Percentiles rank a stretch among this genome's conserved stretches.
Evolutionary conservation across 2,797 vertebrate genomes (phyloP).

Genomic region (Melanotaenia pygmaea): DNA sequence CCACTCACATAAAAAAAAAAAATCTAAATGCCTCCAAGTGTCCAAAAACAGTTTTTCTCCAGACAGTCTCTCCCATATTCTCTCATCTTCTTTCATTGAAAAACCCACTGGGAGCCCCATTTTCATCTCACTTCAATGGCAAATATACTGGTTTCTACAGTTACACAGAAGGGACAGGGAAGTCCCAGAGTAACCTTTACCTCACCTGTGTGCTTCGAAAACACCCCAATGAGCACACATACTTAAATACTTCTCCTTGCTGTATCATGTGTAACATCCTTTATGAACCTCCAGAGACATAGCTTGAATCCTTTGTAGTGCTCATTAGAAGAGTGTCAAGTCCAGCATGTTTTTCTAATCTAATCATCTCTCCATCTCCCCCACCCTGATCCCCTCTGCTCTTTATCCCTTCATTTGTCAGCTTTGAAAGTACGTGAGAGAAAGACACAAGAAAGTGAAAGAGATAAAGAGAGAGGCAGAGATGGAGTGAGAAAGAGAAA

Average conservation of each 20-base stretch:
- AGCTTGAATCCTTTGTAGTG: conserved; percentile 75
- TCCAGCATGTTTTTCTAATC: conserved; percentile 79
- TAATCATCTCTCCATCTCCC: conserved; percentile 72
- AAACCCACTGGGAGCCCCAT: conserved; percentile 46
- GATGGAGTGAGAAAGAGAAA: conserved; percentile 22
- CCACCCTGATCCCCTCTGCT: conserved; percentile 1
- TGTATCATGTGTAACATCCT: conserved; percentile 51
- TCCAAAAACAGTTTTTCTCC: conserved; percentile 32
- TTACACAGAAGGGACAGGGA: conserved; percentile 40
- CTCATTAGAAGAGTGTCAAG: conserved; percentile 80
- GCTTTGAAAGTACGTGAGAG: conserved; percentile 66
- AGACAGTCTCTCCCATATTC: conserved; percentile 36
- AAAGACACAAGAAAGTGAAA: conserved; percentile 41
- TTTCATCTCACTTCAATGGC: conserved; percentile 56
- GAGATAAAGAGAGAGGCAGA: conserved; percentile 19
- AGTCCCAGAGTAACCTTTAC: conserved; percentile 60
- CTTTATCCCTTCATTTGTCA: conserved; percentile 75
- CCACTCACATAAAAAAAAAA: neutral
- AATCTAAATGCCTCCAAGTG: conserved; percentile 5
- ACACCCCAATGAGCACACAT: conserved; percentile 5
- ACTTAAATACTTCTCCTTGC: conserved; percentile 27
- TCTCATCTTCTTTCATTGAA: conserved; percentile 42
- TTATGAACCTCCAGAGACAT: conserved; percentile 50
- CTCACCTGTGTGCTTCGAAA: conserved; percentile 57
- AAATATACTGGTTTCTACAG: conserved; percentile 63